Conservation (phyloP, 2,888 invertebrate species). For the Pachydiplax longipennis region DNA sequence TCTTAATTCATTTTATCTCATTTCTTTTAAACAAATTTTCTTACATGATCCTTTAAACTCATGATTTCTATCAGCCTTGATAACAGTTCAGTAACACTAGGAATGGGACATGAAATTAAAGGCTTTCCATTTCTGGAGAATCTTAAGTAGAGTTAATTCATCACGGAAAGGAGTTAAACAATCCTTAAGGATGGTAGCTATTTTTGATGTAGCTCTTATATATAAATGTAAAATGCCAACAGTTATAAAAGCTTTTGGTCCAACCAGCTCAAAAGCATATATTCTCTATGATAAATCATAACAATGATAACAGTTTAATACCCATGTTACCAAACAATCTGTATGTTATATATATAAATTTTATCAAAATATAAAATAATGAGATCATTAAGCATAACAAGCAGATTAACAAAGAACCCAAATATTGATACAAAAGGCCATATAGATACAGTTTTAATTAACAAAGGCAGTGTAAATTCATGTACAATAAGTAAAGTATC, state of each 20-base stretch:
- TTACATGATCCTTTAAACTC: not conserved
- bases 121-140: not conserved
- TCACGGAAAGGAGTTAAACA: not conserved
- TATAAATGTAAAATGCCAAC: not conserved
- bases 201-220: not conserved
- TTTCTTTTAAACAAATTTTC: not conserved
- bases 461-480: no score
- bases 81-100: no score
- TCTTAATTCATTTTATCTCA: not conserved
- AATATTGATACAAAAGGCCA: no score
- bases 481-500: no score
- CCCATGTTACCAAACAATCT: not conserved
- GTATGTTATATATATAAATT: not conserved
- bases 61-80: no score
- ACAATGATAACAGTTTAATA: not conserved
- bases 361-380: no score
- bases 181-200: not conserved
- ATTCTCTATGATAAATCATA: not conserved
- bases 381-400: no score
- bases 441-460: no score
- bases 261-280: not conserved
- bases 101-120: not conserved
- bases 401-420: no score
- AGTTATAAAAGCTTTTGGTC: not conserved
- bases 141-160: not conserved